These are phyloP conservation scores for Listrodromus nycthemerus DNA, from an alignment of 2,888 invertebrate genomes.

Conservation along the genomic window DNA sequence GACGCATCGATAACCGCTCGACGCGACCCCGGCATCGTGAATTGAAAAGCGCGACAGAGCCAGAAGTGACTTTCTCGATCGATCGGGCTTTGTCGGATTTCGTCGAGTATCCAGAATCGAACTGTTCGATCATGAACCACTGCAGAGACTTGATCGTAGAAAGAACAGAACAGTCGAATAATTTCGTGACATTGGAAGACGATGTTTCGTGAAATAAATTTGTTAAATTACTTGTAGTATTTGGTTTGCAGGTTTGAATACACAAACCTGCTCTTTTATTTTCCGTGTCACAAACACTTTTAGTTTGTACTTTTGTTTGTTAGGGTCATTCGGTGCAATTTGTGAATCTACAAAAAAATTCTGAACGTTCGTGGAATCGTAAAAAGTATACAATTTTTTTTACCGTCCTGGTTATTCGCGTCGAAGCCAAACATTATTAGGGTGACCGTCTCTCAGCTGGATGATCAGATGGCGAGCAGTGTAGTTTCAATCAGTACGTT, in stretches of 20 bases:
- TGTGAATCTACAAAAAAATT: no score
- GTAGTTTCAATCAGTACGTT: background rate
- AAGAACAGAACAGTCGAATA: background rate
- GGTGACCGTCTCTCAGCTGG: slow-evolving; percentile 21
- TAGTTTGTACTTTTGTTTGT: no score
- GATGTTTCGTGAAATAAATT: no score
- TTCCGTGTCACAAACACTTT: no score
- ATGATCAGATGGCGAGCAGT: background rate
- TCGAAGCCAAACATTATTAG: background rate
- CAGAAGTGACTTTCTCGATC: slow-evolving; percentile 10
- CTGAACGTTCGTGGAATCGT: no score
- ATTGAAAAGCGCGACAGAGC: slow-evolving; percentile 3
- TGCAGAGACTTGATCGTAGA: background rate
- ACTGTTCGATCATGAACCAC: background rate
- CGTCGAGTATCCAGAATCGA: slow-evolving; percentile 26
- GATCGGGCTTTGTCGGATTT: slow-evolving; percentile 24
- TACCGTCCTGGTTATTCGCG: background rate
- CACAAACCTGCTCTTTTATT: no score
- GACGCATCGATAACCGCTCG: slow-evolving; percentile 71
- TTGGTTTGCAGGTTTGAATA: background rate
- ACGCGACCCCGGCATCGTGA: slow-evolving; percentile 27
- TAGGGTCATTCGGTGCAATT: no score
- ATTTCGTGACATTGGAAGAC: no score
- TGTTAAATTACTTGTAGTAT: no score
- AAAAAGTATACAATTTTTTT: background rate